Evolutionary conservation across 2,888 invertebrate species (phyloP).

Genomic region (Lacanobia oleracea): DNA sequence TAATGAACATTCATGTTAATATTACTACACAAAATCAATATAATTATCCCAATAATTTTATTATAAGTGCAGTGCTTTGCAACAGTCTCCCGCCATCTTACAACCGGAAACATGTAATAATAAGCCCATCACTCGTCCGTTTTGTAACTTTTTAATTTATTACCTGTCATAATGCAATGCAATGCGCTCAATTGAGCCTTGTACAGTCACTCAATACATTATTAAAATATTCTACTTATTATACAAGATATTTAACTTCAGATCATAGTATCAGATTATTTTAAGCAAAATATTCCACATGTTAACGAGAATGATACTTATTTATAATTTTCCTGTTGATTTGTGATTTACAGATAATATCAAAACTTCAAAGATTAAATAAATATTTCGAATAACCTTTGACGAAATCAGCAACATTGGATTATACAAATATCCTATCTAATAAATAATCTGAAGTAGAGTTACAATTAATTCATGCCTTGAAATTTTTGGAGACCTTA

Average conservation of each 20-base stretch:
- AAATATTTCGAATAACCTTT: slow-evolving; percentile 21
- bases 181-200: slow-evolving; percentile 31
- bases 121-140: slow-evolving; percentile 49
- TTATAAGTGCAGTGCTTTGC: slow-evolving; percentile 26
- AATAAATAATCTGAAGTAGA: slow-evolving; percentile 26
- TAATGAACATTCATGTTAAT: slow-evolving; percentile 3
- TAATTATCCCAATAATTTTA: slow-evolving; percentile 31
- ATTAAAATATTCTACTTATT: slow-evolving; percentile 44
- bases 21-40: slow-evolving; percentile 14
- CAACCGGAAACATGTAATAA: slow-evolving; percentile 58
- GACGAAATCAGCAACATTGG: slow-evolving; percentile 6
- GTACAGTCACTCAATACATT: slow-evolving; percentile 47
- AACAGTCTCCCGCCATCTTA: slow-evolving; percentile 20
- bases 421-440: slow-evolving; percentile 13
- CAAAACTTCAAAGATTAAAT: slow-evolving; percentile 1
- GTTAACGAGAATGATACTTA: not conserved
- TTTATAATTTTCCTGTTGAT: slow-evolving; percentile 6
- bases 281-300: slow-evolving; percentile 22
- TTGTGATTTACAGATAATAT: slow-evolving; percentile 16
- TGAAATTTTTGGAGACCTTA: slow-evolving; percentile 31
- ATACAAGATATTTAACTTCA: slow-evolving; percentile 30
- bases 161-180: slow-evolving; percentile 60
- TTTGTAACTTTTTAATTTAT: slow-evolving; percentile 65
- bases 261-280: slow-evolving; percentile 18
- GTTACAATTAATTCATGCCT: slow-evolving; percentile 27